Conservation (phyloP, 1,140 invertebrate genomes). For the Lepidurus apus region DNA sequence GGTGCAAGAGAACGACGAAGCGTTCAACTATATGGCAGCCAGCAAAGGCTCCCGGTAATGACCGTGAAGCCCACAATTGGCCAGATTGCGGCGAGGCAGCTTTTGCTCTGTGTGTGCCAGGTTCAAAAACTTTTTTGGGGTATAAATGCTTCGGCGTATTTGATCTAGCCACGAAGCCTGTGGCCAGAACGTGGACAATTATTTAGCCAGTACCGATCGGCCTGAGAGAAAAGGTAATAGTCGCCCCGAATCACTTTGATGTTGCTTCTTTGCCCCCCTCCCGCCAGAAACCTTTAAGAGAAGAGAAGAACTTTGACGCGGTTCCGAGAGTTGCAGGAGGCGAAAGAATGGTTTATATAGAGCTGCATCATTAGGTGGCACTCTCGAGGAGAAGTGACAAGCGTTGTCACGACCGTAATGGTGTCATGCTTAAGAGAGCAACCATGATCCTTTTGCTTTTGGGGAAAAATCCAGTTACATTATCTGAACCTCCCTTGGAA, state of each 20-base stretch:
- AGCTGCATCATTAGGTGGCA: constrained; percentile 7
- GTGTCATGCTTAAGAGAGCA: constrained; percentile 2
- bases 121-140: not conserved
- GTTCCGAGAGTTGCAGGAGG: not conserved
- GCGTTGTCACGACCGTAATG: constrained; percentile 17
- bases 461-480: not conserved
- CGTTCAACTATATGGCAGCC: not conserved
- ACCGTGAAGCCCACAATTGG: constrained; percentile 17
- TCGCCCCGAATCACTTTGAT: not conserved
- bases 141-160: not conserved
- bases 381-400: constrained; percentile 13
- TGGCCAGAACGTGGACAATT: not conserved
- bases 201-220: not conserved
- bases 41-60: not conserved
- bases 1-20: not conserved
- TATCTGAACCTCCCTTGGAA: not conserved
- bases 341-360: not conserved
- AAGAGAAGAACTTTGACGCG: not conserved
- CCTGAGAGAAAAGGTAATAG: not conserved
- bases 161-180: not conserved
- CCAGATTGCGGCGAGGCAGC: constrained; percentile 2
- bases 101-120: not conserved
- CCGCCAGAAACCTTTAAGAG: not conserved
- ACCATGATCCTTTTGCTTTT: not conserved
- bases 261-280: not conserved